Base-by-base conservation (phyloP, 2,888 invertebrate genomes). In the Xylocampa areola region DNA sequence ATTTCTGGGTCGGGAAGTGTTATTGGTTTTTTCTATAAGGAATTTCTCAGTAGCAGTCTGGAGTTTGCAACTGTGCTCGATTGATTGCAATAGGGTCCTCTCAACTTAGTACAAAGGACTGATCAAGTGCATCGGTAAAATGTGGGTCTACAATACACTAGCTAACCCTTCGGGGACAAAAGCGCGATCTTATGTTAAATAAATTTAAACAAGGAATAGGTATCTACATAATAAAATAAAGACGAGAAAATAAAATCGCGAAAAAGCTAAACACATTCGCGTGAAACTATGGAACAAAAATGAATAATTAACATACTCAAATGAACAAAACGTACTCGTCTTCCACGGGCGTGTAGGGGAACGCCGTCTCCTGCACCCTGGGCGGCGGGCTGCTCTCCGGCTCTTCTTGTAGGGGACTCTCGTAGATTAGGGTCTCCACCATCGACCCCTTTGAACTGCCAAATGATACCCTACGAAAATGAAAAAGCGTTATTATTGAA, bases 401-500 rank as follows among this genome's bases (percentile, higher is more conserved):
- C 83, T 97, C 97, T 89, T 97, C 97, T 80, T 97, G 97, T 45
- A 97, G 95, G 25, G 96, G 96, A 80, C 96, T 97, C 94, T 98
- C 98, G 93, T 97, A 98, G 77, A 98, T 97, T 74, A 98, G 94
- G 40, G 98, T 98, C 94, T 98, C 98, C 68, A 98, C 98, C 98
- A 98, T 98, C 45, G 98, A 98, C 72, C 98, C 98, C 90, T 98
- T 98, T 75, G 98, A 98, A 88, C 98, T 98, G 73, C 98, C 98
- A 91, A 98, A 98, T 44, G 98, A 98, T 73, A 98, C 98, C 95
- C 98, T 98, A 95, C 44, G 58, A 72, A 75, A 66, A 52, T 51
- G 58, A 67, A 54, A 61, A 11, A 53, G 23, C 25, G 27, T 37
- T 61, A 53, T 21, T 47, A 43, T 36, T 47, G 21, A 11, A 23